Evolutionary conservation across 2,113 vertebrate genomes (phyloP).

Genomic region (Falcunculus frontatus): DNA sequence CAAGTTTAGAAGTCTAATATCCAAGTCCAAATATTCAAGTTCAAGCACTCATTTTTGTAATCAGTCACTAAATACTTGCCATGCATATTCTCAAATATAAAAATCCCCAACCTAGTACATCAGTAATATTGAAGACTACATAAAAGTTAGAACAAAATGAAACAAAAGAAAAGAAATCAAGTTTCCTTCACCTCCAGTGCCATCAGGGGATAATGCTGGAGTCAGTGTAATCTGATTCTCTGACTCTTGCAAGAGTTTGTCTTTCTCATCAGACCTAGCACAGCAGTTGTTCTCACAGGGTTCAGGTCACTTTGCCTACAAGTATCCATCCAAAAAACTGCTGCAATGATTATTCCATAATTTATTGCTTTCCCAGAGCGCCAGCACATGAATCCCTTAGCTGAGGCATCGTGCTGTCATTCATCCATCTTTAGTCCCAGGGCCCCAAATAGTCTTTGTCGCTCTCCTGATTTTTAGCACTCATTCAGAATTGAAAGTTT

Average conservation of each 20-base stretch:
- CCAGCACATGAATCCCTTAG: background rate
- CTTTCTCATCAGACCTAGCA: background rate
- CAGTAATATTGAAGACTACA: background rate
- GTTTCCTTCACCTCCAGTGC: background rate
- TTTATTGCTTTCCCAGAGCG: background rate
- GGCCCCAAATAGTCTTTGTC: background rate
- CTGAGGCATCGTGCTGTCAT: background rate
- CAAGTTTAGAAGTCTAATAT: background rate
- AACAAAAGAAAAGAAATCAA: background rate
- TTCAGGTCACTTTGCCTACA: background rate
- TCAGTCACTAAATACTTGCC: background rate
- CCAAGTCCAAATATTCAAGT: background rate
- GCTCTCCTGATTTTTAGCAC: background rate
- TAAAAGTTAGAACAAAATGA: background rate
- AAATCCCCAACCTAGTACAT: background rate
- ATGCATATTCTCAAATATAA: background rate
- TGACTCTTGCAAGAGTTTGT: background rate
- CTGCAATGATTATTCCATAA: background rate
- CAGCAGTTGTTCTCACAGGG: background rate
- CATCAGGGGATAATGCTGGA: rapidly evolving
- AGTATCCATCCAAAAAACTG: background rate
- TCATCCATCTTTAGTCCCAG: background rate
- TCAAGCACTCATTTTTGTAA: background rate
- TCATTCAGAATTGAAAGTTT: background rate
- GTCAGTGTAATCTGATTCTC: background rate